A percentile compares a stretch with the other conserved stretches of the same genome.
Conservation (phyloP, 2,797 vertebrate genomes). For the Parambassis ranga region DNA sequence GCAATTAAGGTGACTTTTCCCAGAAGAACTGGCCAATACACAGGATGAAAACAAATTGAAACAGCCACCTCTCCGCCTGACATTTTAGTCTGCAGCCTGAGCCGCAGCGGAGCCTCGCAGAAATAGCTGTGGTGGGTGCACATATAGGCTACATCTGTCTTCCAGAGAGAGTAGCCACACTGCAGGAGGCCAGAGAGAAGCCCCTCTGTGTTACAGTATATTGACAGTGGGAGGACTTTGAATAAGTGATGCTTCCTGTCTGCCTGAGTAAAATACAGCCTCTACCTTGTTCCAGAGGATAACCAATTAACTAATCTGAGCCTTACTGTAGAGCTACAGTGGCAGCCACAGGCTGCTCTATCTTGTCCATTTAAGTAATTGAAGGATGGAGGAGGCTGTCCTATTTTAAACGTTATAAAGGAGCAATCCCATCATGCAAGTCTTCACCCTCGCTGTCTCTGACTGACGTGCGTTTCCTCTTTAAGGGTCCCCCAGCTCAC, state of each 20-base stretch:
- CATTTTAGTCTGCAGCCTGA: not conserved
- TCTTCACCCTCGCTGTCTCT: conserved; percentile 38
- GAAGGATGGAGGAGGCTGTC: conserved; percentile 63
- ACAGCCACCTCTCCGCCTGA: conserved; percentile 20
- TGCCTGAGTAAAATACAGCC: conserved; percentile 60
- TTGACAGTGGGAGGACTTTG: conserved; percentile 58
- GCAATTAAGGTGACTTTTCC: conserved; percentile 65
- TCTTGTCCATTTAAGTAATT: conserved; percentile 76
- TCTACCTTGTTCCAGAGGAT: conserved; percentile 54
- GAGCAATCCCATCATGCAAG: conserved; percentile 67
- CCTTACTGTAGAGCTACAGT: conserved; percentile 53
- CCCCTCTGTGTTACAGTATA: conserved; percentile 32
- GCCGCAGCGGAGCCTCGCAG: not conserved
- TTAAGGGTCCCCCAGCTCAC: conserved; percentile 65
- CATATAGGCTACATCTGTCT: conserved; percentile 30
- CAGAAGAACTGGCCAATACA: conserved; percentile 37
- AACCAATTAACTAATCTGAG: conserved; percentile 75
- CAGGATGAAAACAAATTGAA: conserved; percentile 31
- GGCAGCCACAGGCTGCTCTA: conserved; percentile 25
- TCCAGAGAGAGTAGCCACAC: conserved; percentile 24
- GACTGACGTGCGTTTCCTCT: conserved; percentile 67
- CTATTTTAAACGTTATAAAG: conserved; percentile 53
- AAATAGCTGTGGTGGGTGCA: conserved; percentile 16
- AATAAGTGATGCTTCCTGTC: conserved; percentile 57
- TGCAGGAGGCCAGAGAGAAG: conserved; percentile 30